These are phyloP conservation scores for Patiria pectinifera DNA, from an alignment of 53 echinoderm and acorn worm species.

Conservation along the genomic window DNA sequence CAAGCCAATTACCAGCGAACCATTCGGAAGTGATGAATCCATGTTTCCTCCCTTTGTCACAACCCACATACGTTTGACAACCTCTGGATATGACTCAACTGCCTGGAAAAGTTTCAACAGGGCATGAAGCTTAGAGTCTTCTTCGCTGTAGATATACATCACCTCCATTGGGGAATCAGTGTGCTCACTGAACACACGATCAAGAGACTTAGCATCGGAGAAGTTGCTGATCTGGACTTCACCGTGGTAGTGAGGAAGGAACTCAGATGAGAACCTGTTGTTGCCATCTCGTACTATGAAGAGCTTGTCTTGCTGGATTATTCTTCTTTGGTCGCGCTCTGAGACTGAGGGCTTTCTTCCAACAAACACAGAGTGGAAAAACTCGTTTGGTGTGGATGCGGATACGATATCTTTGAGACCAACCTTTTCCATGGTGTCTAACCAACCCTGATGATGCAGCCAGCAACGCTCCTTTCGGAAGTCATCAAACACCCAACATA, in stretches of 20 bases:
- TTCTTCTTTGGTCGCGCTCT: neutral
- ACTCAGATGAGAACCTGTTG: slow-evolving; percentile 38
- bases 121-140: slow-evolving; percentile 33
- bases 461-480: slow-evolving; percentile 89
- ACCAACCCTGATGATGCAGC: slow-evolving; percentile 77
- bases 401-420: slow-evolving; percentile 80
- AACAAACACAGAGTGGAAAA: slow-evolving; percentile 83
- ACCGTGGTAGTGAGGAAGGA: slow-evolving; percentile 50
- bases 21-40: slow-evolving; percentile 2
- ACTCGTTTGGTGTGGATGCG: slow-evolving; percentile 80
- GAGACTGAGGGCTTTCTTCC: slow-evolving; percentile 70
- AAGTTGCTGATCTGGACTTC: slow-evolving; percentile 53
- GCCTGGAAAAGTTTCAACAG: slow-evolving; percentile 61
- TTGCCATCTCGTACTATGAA: slow-evolving; percentile 37
- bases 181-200: slow-evolving; percentile 41
- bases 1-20: slow-evolving; percentile 48
- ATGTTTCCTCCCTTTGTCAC: slow-evolving; percentile 53
- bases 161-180: slow-evolving; percentile 53
- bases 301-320: slow-evolving; percentile 40
- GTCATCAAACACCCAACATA: slow-evolving; percentile 92
- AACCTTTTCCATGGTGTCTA: slow-evolving; percentile 66
- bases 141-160: slow-evolving; percentile 63
- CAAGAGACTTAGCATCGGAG: slow-evolving; percentile 53
- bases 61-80: slow-evolving; percentile 62
- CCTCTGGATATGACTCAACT: slow-evolving; percentile 48